Evolutionary conservation across 2,113 vertebrate species (phyloP).

Genomic region (Ancistrus triradiatus): DNA sequence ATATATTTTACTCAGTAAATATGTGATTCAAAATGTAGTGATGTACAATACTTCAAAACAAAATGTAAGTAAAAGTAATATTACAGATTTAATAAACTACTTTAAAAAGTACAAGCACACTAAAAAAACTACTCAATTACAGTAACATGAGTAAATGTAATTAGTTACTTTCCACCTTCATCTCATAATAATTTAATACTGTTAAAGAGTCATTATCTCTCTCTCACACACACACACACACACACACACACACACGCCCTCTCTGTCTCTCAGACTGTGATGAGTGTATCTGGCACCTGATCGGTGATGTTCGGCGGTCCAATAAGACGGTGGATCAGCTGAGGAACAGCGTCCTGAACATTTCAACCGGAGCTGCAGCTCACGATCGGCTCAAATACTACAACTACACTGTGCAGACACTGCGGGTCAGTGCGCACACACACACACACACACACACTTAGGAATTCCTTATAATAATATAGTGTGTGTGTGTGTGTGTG

Average conservation of each 20-base stretch:
- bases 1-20: too few relatives aligned
- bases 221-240: not conserved
- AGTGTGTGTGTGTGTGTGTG: not conserved
- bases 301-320: constrained; percentile 78
- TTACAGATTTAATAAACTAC: too few relatives aligned
- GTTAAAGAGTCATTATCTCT: too few relatives aligned
- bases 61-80: too few relatives aligned
- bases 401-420: constrained; percentile 77
- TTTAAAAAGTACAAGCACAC: too few relatives aligned
- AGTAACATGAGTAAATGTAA: too few relatives aligned
- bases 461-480: not conserved
- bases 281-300: constrained; percentile 92
- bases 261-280: constrained; percentile 75
- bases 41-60: too few relatives aligned
- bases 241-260: not conserved
- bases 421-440: constrained; percentile 63
- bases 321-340: constrained; percentile 80
- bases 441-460: constrained; percentile 1
- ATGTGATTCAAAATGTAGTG: too few relatives aligned
- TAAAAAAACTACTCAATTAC: too few relatives aligned
- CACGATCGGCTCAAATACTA: constrained; percentile 82
- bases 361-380: constrained; percentile 87
- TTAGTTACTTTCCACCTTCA: too few relatives aligned
- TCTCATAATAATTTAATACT: too few relatives aligned
- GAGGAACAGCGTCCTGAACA: constrained; percentile 78